Evolutionary conservation across 2,888 invertebrate genomes (phyloP).

Genomic region (Allygus modestus): DNA sequence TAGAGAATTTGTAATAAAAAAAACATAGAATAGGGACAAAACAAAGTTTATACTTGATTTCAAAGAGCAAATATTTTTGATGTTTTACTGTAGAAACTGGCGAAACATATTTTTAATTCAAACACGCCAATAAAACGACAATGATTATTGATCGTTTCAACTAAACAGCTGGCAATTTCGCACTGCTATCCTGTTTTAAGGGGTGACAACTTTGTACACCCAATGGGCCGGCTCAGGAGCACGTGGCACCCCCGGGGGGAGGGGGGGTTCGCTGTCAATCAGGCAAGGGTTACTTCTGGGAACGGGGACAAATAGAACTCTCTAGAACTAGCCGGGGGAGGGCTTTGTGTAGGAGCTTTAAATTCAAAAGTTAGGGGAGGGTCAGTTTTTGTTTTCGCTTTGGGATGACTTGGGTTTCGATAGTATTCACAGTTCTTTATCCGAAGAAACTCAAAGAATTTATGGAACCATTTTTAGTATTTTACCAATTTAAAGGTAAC

Average conservation of each 20-base stretch:
- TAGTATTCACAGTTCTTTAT: no score
- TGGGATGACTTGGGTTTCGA: not conserved
- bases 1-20: no score
- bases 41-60: no score
- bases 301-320: constrained; percentile 37
- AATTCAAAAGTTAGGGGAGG: not conserved
- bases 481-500: no score
- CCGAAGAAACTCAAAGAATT: no score
- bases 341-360: not conserved
- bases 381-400: not conserved
- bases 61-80: no score
- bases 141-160: constrained; percentile 5
- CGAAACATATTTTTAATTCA: not conserved
- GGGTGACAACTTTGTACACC: constrained; percentile 9
- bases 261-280: constrained; percentile 32
- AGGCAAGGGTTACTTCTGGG: constrained; percentile 54
- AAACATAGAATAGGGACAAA: no score
- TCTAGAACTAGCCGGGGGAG: not conserved
- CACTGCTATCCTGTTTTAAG: not conserved
- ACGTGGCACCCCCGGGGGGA: constrained; percentile 7
- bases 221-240: not conserved
- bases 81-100: no score
- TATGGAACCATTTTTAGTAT: no score
- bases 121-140: not conserved
- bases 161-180: constrained; percentile 29